A percentile compares a stretch with the other conserved stretches of the same genome.
Evolutionary conservation across 92 coral and sea anemone species (phyloP).

Genomic region (Palythoa grandiflora): DNA sequence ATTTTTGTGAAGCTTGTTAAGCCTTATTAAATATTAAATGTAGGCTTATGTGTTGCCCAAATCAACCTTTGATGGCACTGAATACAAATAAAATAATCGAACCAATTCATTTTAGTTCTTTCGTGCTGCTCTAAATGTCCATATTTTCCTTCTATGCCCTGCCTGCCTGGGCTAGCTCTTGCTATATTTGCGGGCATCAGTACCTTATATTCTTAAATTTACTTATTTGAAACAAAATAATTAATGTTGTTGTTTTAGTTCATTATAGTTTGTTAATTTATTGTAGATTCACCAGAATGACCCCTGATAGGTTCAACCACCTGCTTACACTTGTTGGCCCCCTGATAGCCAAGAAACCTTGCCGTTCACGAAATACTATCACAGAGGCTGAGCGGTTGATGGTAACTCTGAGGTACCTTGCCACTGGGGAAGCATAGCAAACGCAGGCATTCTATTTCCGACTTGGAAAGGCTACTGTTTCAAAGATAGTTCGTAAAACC

Average conservation of each 20-base stretch:
- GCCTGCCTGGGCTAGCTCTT: conserved; percentile 19
- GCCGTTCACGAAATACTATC: conserved; percentile 35
- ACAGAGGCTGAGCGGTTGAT: conserved; percentile 26
- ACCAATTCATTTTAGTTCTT: conserved; percentile 25
- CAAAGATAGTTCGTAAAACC: conserved; percentile 10
- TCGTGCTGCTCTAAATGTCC: conserved; percentile 31
- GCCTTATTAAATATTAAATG: not conserved
- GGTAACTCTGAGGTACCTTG: conserved; percentile 42
- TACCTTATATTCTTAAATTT: conserved; percentile 12
- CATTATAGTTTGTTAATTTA: conserved; percentile 6
- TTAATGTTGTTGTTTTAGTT: conserved; percentile 18
- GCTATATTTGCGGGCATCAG: conserved; percentile 19
- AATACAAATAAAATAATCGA: conserved; percentile 30
- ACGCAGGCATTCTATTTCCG: conserved; percentile 41
- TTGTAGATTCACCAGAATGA: conserved; percentile 15
- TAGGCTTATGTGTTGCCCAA: conserved; percentile 24
- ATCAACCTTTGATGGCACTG: conserved; percentile 40
- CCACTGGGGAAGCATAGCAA: conserved; percentile 48
- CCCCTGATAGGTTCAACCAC: conserved; percentile 39
- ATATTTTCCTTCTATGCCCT: conserved; percentile 23
- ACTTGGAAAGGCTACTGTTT: conserved; percentile 33
- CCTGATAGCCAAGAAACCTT: conserved; percentile 13
- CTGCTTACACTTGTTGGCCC: conserved; percentile 46
- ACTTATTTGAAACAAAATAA: conserved; percentile 1
- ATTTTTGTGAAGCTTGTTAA: not conserved